Evolutionary conservation across 2,888 invertebrate species (phyloP).

Genomic region (Endotricha flammealis): DNA sequence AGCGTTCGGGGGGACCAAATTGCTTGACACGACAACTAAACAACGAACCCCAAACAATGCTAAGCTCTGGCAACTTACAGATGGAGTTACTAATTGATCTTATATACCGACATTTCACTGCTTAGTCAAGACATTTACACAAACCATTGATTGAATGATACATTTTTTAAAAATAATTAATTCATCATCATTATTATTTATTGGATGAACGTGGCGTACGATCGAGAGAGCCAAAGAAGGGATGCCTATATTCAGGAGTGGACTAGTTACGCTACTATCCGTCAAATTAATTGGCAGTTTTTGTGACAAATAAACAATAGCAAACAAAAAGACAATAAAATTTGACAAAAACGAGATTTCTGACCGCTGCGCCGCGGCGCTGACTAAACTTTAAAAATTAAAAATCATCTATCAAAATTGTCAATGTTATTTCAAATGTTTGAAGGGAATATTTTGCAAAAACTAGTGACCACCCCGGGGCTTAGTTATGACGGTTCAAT

Average conservation of each 20-base stretch:
- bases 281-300: no score
- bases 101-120: slow-evolving; percentile 26
- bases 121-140: no score
- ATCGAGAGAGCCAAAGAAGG: no score
- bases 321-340: not conserved
- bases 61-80: slow-evolving; percentile 8
- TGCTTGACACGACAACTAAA: slow-evolving; percentile 8
- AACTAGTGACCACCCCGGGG: slow-evolving; percentile 43
- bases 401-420: not conserved
- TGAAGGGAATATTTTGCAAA: slow-evolving; percentile 30
- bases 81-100: slow-evolving; percentile 36
- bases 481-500: slow-evolving; percentile 58
- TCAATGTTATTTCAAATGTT: slow-evolving; percentile 5
- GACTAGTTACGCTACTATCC: no score
- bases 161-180: no score
- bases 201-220: no score
- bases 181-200: no score
- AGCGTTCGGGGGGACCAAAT: slow-evolving; percentile 5
- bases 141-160: no score
- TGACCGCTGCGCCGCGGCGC: no score
- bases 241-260: no score
- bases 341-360: not conserved
- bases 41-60: slow-evolving; percentile 7
- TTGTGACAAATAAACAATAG: no score
- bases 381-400: no score